Conservation (phyloP, 2,888 invertebrate genomes). For the Periphyllus acericola region DNA sequence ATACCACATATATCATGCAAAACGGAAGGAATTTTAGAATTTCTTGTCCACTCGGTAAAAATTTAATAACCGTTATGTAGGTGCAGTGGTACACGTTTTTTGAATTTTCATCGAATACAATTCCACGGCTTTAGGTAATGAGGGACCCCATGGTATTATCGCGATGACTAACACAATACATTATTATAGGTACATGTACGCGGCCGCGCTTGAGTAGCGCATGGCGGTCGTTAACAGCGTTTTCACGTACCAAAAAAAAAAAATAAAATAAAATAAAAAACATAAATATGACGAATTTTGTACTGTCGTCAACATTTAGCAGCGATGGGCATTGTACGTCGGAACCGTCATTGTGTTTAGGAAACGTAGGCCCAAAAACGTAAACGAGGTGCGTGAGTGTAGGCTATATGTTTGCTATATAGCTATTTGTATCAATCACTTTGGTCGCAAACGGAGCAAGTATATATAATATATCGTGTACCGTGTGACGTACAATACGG, state of each 20-base stretch:
- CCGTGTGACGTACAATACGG: not conserved
- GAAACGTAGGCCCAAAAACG: not conserved
- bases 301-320: not conserved
- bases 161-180: not conserved
- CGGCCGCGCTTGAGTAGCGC: not conserved
- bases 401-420: not conserved
- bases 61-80: not conserved
- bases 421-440: conserved; percentile 21
- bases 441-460: not conserved
- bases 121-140: not conserved
- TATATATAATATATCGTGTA: not conserved
- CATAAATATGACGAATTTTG: not conserved
- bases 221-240: not conserved
- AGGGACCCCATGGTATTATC: not conserved
- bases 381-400: conserved; percentile 7
- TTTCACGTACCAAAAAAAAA: not conserved
- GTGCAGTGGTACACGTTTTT: not conserved
- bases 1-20: not conserved
- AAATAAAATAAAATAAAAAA: not conserved
- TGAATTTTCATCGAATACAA: not conserved
- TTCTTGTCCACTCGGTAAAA: not conserved
- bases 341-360: not conserved
- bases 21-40: not conserved
- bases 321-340: not conserved
- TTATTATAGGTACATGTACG: not conserved